A percentile compares a stretch with the other conserved stretches of the same genome.
phyloP scores from a whole-genome alignment of 2,113 vertebrate genomes.

The Gnathonemus longibarbis region DNA sequence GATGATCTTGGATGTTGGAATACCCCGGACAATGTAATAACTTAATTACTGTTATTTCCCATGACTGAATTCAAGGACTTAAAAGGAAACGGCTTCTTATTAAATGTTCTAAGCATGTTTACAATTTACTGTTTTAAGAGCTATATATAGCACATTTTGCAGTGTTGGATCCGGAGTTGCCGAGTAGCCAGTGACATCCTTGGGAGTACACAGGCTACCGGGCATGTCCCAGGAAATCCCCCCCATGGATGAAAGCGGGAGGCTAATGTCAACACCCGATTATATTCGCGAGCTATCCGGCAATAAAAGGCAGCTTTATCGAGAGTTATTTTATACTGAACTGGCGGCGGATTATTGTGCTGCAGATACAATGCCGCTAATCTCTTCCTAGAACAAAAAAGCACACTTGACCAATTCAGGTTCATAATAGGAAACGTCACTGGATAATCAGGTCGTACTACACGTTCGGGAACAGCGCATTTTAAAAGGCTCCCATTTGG shows the following conservation, averaged over 20 bases:
- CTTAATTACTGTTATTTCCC: background rate
- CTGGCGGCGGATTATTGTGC: background rate
- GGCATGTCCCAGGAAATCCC: background rate
- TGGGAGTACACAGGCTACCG: background rate
- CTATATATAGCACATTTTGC: background rate
- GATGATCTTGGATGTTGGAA: background rate
- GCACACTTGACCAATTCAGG: background rate
- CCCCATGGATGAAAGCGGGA: background rate
- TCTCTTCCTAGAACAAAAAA: background rate
- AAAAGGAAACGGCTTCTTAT: background rate
- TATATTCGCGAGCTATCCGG: background rate
- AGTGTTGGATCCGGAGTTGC: background rate
- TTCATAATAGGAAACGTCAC: background rate
- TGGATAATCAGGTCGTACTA: background rate
- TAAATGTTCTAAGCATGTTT: slow-evolving; percentile 7
- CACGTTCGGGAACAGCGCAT: background rate
- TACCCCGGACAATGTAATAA: background rate
- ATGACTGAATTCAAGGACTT: background rate
- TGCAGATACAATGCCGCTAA: background rate
- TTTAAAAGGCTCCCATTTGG: background rate
- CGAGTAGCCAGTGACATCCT: background rate
- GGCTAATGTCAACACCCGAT: background rate
- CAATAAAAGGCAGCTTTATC: background rate
- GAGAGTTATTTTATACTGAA: background rate
- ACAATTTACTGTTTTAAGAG: background rate